Percentiles rank a stretch among this genome's conserved stretches.
phyloP scores from a whole-genome alignment of 2,888 invertebrate species.

The Prionchulus punctatus region DNA sequence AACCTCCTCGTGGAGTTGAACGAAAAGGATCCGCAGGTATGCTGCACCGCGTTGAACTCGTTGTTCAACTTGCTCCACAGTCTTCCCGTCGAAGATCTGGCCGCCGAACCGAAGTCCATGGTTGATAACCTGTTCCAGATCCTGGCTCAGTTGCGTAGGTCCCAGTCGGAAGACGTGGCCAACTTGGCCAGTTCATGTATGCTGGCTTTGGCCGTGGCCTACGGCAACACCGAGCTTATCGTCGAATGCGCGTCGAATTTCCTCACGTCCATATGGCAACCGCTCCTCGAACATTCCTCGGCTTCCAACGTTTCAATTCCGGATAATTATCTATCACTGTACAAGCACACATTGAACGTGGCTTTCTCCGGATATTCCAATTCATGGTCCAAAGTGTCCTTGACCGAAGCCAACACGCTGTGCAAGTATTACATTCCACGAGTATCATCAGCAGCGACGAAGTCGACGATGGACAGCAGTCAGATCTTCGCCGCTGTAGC shows the following conservation, averaged over 20 bases:
- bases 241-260: neutral
- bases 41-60: slow-evolving; percentile 69
- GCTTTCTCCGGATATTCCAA: neutral
- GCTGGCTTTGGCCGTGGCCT: slow-evolving; percentile 72
- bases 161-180: slow-evolving; percentile 43
- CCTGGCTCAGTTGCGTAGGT: slow-evolving; percentile 40
- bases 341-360: neutral
- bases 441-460: no score
- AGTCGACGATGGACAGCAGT: slow-evolving; percentile 11
- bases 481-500: slow-evolving; percentile 44
- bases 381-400: neutral
- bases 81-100: slow-evolving; percentile 66
- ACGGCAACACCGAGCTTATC: slow-evolving; percentile 67
- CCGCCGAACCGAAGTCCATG: slow-evolving; percentile 59
- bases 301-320: slow-evolving; percentile 8
- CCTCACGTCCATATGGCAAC: neutral
- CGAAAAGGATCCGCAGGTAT: slow-evolving; percentile 60
- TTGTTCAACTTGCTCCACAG: slow-evolving; percentile 78
- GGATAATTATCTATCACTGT: slow-evolving; percentile 7
- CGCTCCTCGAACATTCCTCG: neutral
- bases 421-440: no score
- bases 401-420: neutral
- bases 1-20: slow-evolving; percentile 74
- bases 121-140: slow-evolving; percentile 61
- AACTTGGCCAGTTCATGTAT: slow-evolving; percentile 79